These are phyloP conservation scores for Trichosurus vulpecula DNA, from an alignment of 2,797 vertebrate genomes.

Conservation along the genomic window DNA sequence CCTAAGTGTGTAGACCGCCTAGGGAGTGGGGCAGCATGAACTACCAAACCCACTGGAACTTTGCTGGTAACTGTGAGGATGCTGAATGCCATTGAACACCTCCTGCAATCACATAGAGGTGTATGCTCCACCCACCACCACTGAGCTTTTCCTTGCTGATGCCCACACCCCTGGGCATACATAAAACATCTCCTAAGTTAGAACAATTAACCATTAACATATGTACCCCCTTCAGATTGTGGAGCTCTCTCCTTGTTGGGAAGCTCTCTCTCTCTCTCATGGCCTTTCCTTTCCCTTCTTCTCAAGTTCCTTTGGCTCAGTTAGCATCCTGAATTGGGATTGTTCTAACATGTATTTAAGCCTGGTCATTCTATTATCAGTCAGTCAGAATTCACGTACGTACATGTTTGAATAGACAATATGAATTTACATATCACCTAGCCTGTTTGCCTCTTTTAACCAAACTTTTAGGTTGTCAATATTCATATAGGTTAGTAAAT, in stretches of 20 bases:
- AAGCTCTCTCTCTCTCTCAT: background rate
- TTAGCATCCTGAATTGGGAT: too few species aligned
- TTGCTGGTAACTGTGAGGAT: background rate
- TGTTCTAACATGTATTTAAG: too few species aligned
- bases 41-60: background rate
- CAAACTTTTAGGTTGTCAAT: too few species aligned
- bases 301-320: background rate
- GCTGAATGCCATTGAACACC: background rate
- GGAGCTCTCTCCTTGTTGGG: background rate
- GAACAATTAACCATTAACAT: background rate
- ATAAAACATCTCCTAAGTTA: background rate
- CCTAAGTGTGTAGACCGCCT: background rate
- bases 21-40: background rate
- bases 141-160: background rate
- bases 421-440: too few species aligned
- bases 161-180: background rate
- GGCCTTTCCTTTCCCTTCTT: background rate
- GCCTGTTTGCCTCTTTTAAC: too few species aligned
- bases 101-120: background rate
- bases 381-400: too few species aligned
- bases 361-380: too few species aligned
- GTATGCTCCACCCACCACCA: background rate
- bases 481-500: background rate
- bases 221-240: background rate
- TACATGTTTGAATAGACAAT: too few species aligned